Evolutionary conservation across 2,888 invertebrate species (phyloP).

Genomic region (Digitonthophagus gazella): DNA sequence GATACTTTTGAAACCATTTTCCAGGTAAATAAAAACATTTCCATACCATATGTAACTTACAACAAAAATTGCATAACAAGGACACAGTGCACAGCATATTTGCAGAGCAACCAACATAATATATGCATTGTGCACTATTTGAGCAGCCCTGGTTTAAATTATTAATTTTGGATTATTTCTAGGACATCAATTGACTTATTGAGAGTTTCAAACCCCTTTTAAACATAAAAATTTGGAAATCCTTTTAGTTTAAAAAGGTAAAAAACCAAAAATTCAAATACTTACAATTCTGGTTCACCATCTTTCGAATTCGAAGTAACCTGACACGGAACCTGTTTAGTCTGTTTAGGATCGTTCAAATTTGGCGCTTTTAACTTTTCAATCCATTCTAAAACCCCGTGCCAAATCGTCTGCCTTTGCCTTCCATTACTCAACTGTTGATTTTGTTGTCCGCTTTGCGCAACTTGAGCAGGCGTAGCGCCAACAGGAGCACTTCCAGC

Average conservation of each 20-base stretch:
- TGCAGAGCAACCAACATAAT: conserved; percentile 5
- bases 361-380: conserved; percentile 77
- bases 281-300: conserved; percentile 82
- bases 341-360: conserved; percentile 68
- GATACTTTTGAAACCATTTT: too few relatives aligned
- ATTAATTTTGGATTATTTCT: too few relatives aligned
- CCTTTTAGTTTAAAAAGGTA: conserved; percentile 9
- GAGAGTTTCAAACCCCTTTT: neutral
- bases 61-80: too few relatives aligned
- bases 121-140: too few relatives aligned
- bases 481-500: conserved; percentile 41
- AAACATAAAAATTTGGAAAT: neutral
- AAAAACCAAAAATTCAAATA: conserved; percentile 17
- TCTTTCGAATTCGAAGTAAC: conserved; percentile 72
- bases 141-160: too few relatives aligned
- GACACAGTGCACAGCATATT: too few relatives aligned
- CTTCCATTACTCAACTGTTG: conserved; percentile 50
- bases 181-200: too few relatives aligned
- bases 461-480: conserved; percentile 45
- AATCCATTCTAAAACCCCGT: conserved; percentile 86
- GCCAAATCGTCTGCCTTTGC: conserved; percentile 60
- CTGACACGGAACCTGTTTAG: conserved; percentile 74
- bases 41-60: too few relatives aligned
- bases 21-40: too few relatives aligned
- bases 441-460: conserved; percentile 34